Evolutionary conservation across 2,888 invertebrate species (phyloP), one percentile per base, ranked within the genome.

Genomic region (Trachelus tabidus): DNA sequence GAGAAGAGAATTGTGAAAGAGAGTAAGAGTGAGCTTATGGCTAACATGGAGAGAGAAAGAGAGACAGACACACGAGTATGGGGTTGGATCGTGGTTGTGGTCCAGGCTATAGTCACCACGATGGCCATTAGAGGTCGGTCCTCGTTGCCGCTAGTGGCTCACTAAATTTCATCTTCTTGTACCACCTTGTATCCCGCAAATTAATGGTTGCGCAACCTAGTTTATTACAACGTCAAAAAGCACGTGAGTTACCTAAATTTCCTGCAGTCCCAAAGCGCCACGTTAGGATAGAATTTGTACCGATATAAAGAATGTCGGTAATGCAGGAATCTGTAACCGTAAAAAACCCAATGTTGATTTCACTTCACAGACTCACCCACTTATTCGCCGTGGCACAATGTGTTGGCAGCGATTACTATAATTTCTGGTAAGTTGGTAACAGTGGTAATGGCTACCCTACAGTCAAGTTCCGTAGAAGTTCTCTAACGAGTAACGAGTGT

Each of bases 81-180:
- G 77, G 83, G 56, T 56, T 23, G 83, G 83, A 80, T 80, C 83
- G 85, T 83, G 84, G 76, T 83, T 86, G 89, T 84, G 89, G 89
- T 89, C 88, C 87, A 86, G 84, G 83, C 83, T 85, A 84, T 85
- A 87, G 86, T 86, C 87, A 85, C 85, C 85, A 87, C 87, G 87
- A 90, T 90, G 89, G 90, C 91, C 91, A 91, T 91, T 91, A 91
- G 89, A 88, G 90, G 88, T 89, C 87, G 56, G 56, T 81, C 87
- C 82, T 84, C 85, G 85, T 85, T 87, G 83, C 88, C 87, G 80
- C 87, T 85, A 91, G 90, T 91, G 87, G 91, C 91, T 90, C 87
- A 90, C 90, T 91, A 90, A 91, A 91, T 91, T 91, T 88, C 84
- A 84, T 81, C 88, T 89, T 87, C 87, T 89, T 89, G 87, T 83